Evolutionary conservation across 2,113 vertebrate species (phyloP).

Genomic region (Microcebus murinus): DNA sequence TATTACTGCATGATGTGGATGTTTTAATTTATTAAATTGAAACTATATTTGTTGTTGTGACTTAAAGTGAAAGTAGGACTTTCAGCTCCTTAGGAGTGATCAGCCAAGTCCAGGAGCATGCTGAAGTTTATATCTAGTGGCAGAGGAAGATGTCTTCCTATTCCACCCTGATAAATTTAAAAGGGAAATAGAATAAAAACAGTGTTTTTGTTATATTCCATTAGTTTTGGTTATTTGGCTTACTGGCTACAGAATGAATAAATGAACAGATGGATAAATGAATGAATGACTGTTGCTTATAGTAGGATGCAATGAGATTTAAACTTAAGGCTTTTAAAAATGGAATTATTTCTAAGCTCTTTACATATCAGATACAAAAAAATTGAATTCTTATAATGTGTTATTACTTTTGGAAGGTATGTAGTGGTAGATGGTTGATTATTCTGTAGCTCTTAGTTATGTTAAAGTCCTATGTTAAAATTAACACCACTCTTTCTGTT

Average conservation of each 20-base stretch:
- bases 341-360: too few species aligned
- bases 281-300: neutral
- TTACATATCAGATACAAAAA: neutral
- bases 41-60: neutral
- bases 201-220: neutral
- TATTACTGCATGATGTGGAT: neutral
- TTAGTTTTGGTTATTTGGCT: neutral
- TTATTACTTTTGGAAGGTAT: neutral
- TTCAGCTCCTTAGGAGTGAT: neutral
- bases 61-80: neutral
- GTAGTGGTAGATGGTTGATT: neutral
- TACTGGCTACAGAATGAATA: constrained; percentile 18
- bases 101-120: neutral
- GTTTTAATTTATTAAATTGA: constrained; percentile 24
- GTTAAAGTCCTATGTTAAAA: neutral
- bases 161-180: neutral
- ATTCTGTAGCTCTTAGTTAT: neutral
- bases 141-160: neutral
- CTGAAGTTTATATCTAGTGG: neutral
- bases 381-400: neutral
- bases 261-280: neutral
- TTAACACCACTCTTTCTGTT: neutral
- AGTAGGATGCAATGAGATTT: neutral
- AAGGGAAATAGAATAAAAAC: neutral
- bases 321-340: neutral